A percentile compares a stretch with the other conserved stretches of the same genome.
Evolutionary conservation across 2,113 vertebrate species (phyloP).

Genomic region (Brienomyrus longianalis): DNA sequence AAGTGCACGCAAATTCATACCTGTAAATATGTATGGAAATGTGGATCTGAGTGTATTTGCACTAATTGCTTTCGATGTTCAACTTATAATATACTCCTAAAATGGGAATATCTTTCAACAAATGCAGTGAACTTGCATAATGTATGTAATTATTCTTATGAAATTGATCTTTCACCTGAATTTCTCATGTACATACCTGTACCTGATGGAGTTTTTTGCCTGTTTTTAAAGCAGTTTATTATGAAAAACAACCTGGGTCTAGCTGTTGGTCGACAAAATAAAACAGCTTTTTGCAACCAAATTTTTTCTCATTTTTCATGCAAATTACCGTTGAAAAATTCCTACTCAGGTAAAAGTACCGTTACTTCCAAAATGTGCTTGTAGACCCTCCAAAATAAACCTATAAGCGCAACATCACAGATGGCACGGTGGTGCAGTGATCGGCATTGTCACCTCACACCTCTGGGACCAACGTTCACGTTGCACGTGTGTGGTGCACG

Average conservation of each 20-base stretch:
- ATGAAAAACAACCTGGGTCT: not conserved
- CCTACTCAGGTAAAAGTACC: not conserved
- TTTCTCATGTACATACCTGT: slow-evolving; percentile 20
- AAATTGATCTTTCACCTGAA: slow-evolving; percentile 10
- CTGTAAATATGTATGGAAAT: slow-evolving; percentile 14
- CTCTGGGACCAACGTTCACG: not conserved
- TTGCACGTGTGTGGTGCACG: not conserved
- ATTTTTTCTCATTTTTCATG: not conserved
- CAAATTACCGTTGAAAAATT: not conserved
- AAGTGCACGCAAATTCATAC: not conserved
- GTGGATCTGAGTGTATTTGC: slow-evolving; percentile 33
- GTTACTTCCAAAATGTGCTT: not conserved
- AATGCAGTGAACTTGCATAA: slow-evolving; percentile 19
- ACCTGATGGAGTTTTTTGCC: slow-evolving; percentile 12
- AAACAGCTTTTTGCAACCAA: slow-evolving; percentile 6
- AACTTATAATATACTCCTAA: slow-evolving; percentile 1
- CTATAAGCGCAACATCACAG: not conserved
- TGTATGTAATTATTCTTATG: slow-evolving; percentile 35
- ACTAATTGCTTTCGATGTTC: slow-evolving; percentile 32
- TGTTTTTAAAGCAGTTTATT: slow-evolving; percentile 7
- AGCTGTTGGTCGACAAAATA: slow-evolving; percentile 17
- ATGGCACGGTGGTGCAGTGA: not conserved
- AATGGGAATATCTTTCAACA: slow-evolving; percentile 3
- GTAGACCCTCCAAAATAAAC: not conserved
- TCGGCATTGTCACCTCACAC: not conserved